Evolutionary conservation across 2,797 vertebrate species (phyloP).

Genomic region (Helicolenus hilgendorfi): DNA sequence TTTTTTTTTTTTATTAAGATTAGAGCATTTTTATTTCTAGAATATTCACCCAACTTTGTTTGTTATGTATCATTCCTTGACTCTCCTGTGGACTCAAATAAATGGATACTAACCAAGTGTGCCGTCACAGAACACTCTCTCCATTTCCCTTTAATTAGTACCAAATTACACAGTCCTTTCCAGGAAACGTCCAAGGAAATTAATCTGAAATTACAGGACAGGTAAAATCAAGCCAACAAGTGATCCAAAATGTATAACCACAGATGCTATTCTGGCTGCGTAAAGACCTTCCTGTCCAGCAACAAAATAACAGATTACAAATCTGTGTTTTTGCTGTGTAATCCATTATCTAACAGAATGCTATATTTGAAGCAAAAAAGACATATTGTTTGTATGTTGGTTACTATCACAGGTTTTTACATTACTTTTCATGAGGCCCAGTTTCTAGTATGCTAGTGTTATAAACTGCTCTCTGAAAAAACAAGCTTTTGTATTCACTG

Average conservation of each 20-base stretch:
- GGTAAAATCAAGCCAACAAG: background rate
- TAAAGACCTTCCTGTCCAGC: background rate
- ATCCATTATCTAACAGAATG: background rate
- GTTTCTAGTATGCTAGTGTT: background rate
- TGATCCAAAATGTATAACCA: background rate
- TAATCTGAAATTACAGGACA: background rate
- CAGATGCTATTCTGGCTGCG: background rate
- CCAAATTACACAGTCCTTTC: background rate
- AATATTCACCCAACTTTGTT: background rate
- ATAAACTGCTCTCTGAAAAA: background rate
- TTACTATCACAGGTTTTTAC: background rate
- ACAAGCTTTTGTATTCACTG: slow-evolving; percentile 4
- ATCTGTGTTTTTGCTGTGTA: background rate
- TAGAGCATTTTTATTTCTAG: background rate
- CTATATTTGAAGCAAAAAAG: background rate
- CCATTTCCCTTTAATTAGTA: background rate
- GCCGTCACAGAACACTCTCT: background rate
- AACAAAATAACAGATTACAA: background rate
- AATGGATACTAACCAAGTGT: background rate
- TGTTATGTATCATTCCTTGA: background rate
- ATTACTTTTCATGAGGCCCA: background rate
- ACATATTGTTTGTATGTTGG: background rate
- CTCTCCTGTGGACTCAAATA: background rate
- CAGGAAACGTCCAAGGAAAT: background rate
- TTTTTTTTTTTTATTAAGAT: background rate